A percentile compares a stretch with the other conserved stretches of the same genome.
Evolutionary conservation across 2,797 vertebrate genomes (phyloP).

Genomic region (Dicrostonyx torquatus): DNA sequence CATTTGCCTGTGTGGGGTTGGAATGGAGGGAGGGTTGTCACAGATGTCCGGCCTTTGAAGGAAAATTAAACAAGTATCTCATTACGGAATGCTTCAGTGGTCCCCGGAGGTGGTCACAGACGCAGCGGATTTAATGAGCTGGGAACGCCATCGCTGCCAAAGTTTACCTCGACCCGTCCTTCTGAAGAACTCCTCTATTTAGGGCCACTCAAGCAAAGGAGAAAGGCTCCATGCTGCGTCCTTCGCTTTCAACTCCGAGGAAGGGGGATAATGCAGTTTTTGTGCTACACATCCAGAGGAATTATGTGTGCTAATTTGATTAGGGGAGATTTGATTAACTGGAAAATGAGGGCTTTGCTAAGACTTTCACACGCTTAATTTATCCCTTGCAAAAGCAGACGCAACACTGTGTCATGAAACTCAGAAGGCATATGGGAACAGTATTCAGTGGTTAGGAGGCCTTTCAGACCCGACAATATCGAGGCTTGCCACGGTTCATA

Average conservation of each 20-base stretch:
- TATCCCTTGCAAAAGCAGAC: constrained; percentile 99
- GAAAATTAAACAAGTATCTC: constrained; percentile 99
- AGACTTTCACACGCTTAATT: constrained; percentile 99
- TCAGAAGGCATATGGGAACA: constrained; percentile 99
- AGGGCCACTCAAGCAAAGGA: constrained; percentile 97
- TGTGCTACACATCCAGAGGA: constrained; percentile 99
- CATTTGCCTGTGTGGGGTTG: constrained; percentile 97
- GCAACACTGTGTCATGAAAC: constrained; percentile 99
- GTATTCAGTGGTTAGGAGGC: constrained; percentile 96
- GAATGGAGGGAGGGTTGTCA: constrained; percentile 93
- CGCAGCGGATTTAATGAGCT: constrained; percentile 99
- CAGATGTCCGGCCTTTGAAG: constrained; percentile 99
- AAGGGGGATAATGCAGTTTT: constrained; percentile 98
- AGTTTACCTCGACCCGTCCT: constrained; percentile 98
- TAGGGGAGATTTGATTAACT: constrained; percentile 99
- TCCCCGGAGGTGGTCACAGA: constrained; percentile 99
- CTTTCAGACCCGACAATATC: constrained; percentile 99
- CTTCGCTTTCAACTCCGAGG: constrained; percentile 95
- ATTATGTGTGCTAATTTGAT: constrained; percentile 99
- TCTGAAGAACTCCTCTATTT: constrained; percentile 98
- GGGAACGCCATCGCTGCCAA: constrained; percentile 99
- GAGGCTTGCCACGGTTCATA: constrained; percentile 98
- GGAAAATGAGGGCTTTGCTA: constrained; percentile 99
- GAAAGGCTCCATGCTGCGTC: constrained; percentile 96
- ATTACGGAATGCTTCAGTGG: constrained; percentile 99